Evolutionary conservation across 2,797 vertebrate species (phyloP), one percentile per base, ranked within the genome.

Genomic region (Geotrypetes seraphini): DNA sequence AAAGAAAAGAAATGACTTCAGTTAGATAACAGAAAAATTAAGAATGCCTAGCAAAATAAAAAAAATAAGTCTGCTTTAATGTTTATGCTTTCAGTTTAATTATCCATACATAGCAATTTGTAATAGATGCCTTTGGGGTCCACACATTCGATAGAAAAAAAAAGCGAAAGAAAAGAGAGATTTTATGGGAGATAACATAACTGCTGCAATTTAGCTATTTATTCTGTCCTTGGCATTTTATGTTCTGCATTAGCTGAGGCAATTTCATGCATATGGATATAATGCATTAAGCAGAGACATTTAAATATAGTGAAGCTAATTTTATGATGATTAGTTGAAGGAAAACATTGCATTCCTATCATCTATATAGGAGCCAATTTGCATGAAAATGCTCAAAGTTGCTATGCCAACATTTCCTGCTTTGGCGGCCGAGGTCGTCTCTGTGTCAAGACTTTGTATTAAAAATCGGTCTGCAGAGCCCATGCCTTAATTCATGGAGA

Each of bases 261-360:
- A 97, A 96, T 97, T 97, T 97, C 89, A 96, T 97, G 92, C 91
- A 92, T 92, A 90, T 90, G 90, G 90, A 90, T 92, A 92, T 87
- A 92, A 89, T 88, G 86, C 85, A 84, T 89, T 90, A 88, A 88
- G 88, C 90, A 83, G 83, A 86, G 87, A 85, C 81, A 84, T 82
- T 86, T 94, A 89, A 94, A 91, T 91, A 89, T 88, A 85, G 85
- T 86, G 86, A 93, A 93, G 92, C 90, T 92, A 92, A 97, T 97
- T 95, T 97, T 91, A 96, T 92, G 90, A 96, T 97, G 91, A 94
- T 96, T 97, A 96, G 91, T 93, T 96, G 87, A 85, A 85, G 80
- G 82, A 67, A 74, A 83, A 72, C 75, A 81, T 65, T 71, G 79
- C 70, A 37, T 69, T 72, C 63, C 50, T 79, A 74, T 85, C 79